These are phyloP conservation scores for Siderastrea radians DNA, from an alignment of 92 coral and sea anemone species.

Conservation along the genomic window DNA sequence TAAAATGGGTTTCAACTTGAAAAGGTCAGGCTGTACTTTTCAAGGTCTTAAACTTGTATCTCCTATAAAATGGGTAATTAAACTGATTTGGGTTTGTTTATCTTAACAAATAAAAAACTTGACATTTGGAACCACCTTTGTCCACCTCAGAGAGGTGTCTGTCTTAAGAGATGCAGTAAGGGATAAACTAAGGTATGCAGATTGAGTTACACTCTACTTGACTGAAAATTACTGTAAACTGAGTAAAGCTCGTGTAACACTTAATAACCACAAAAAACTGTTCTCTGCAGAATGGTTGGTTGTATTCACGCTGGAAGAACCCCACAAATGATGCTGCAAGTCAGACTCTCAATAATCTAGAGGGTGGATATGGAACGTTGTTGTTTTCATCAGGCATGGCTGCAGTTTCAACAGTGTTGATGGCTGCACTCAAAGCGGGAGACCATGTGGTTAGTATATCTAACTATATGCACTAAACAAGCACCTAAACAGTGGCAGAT, in stretches of 20 bases:
- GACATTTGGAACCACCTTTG: no score
- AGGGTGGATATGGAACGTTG: constrained; percentile 84
- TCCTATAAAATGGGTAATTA: no score
- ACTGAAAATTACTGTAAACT: not conserved
- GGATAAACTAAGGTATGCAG: no score
- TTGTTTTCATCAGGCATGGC: constrained; percentile 93
- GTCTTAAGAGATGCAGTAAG: no score
- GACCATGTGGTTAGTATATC: constrained; percentile 78
- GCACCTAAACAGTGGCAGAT: no score
- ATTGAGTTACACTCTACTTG: no score
- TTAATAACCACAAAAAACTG: not conserved
- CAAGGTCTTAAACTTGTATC: no score
- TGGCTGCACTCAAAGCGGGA: constrained; percentile 76
- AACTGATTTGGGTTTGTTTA: no score
- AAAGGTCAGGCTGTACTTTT: no score
- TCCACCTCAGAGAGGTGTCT: no score
- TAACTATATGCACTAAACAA: not conserved
- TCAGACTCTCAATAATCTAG: constrained; percentile 73
- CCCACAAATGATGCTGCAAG: constrained; percentile 84
- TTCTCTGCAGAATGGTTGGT: constrained; percentile 61
- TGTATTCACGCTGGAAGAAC: constrained; percentile 84
- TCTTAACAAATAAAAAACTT: no score
- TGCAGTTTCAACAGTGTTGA: constrained; percentile 77
- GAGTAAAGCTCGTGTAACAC: not conserved
- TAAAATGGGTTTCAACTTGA: no score